phyloP scores from a whole-genome alignment of 2,113 vertebrate genomes.

The Platysteira castanea region DNA sequence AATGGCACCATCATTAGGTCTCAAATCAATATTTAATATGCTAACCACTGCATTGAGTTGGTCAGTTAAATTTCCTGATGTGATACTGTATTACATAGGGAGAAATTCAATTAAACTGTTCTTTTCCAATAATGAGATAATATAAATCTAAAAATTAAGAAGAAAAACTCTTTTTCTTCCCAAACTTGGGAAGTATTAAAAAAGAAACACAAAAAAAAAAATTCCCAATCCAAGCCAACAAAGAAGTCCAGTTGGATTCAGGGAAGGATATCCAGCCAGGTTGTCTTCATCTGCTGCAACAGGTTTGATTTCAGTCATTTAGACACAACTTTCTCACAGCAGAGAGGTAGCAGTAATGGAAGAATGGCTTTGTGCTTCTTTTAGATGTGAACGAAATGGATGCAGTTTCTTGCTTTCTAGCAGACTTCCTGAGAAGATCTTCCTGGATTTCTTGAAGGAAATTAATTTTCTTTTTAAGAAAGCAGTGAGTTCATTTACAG shows the following conservation, averaged over 20 bases:
- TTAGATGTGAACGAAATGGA: background rate
- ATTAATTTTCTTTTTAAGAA: background rate
- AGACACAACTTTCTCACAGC: background rate
- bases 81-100: background rate
- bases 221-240: background rate
- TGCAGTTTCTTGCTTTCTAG: background rate
- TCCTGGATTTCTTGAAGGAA: background rate
- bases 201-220: background rate
- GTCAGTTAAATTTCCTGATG: background rate
- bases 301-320: background rate
- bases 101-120: background rate
- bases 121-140: background rate
- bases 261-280: background rate
- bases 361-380: background rate
- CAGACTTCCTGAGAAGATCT: background rate
- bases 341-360: background rate
- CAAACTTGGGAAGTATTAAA: background rate
- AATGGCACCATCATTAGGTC: background rate
- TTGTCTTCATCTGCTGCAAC: background rate
- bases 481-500: background rate
- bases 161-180: background rate
- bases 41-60: background rate
- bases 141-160: background rate
- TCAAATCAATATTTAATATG: background rate
- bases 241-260: background rate